phyloP scores from a whole-genome alignment of 2,888 invertebrate species.

The Pammene fasciana region DNA sequence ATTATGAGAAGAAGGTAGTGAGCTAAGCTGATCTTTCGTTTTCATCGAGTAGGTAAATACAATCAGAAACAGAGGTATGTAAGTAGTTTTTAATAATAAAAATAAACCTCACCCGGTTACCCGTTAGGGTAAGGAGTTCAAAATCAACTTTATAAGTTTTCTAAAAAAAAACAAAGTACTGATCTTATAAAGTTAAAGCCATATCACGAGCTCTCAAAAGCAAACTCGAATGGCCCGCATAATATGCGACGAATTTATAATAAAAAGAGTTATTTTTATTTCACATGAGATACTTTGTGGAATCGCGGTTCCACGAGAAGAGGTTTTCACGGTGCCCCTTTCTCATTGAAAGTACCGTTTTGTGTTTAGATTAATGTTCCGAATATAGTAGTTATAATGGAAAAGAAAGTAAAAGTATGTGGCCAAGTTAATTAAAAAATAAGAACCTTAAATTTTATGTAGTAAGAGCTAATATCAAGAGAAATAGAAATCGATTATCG shows the following conservation, averaged over 20 bases:
- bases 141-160: no score
- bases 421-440: background rate
- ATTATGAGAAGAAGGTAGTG: no score
- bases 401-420: slow-evolving; percentile 15
- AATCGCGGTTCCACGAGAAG: slow-evolving; percentile 6
- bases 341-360: slow-evolving; percentile 29
- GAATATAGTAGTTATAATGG: slow-evolving; percentile 4
- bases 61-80: no score
- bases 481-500: background rate
- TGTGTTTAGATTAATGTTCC: slow-evolving; percentile 24
- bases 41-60: no score
- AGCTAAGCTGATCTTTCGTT: no score
- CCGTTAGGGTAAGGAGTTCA: no score
- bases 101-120: no score
- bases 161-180: no score
- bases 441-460: background rate
- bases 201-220: background rate
- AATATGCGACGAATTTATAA: slow-evolving; percentile 33
- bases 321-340: slow-evolving; percentile 1
- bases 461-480: slow-evolving; percentile 7
- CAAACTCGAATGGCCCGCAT: background rate
- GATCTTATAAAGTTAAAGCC: background rate
- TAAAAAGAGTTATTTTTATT: slow-evolving; percentile 8
- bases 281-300: slow-evolving; percentile 3
- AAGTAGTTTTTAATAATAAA: no score